Evolutionary conservation across 37 sponge, comb jelly and placozoan species (phyloP), one percentile per base, ranked within the genome.

Genomic region (Theonella swinhoei): DNA sequence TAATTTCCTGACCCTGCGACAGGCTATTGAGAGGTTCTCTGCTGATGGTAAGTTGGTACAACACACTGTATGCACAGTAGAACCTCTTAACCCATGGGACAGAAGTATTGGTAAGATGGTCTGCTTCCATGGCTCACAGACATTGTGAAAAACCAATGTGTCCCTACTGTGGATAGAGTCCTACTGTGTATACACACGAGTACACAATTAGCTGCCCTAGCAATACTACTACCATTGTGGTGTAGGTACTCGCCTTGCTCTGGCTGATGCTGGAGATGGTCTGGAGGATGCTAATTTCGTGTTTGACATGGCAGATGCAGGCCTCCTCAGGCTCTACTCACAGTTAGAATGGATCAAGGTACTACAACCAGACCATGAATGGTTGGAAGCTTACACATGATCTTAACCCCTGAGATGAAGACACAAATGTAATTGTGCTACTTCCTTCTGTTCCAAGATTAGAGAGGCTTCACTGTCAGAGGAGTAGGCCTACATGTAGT

Each of bases 211-310:
- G n/a, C n/a, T n/a, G n/a, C n/a, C n/a, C n/a, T n/a, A n/a, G n/a
- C n/a, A n/a, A n/a, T n/a, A n/a, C n/a, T n/a, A n/a, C n/a, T n/a
- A n/a, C n/a, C n/a, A n/a, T n/a, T 47, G 54, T 25, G 14, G n/a
- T 74, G 23, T 69, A 93, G 94, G 90, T 1, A 89, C 93, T 78
- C 84, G 99, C 36, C 80, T 99, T 4, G 90, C 93, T 58, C 88
- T 99, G 37, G 99, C 99, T 80, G 91, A 96, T 91, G 99, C 99
- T 24, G 99, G 99, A 22, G 99, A 99, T 75, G 88, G 89, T 31
- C 79, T 96, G 33, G 99, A 99, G 65, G 95, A 99, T 85, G 97
- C 99, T 20, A 99, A 99, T 82, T 99, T 99, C 88, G 89, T 95
- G 42, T 94, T 77, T 69, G 81, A 82, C 17, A 91, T 95, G 95